These are phyloP conservation scores for Athalia rosae DNA, from an alignment of 2,888 invertebrate genomes.

Conservation along the genomic window DNA sequence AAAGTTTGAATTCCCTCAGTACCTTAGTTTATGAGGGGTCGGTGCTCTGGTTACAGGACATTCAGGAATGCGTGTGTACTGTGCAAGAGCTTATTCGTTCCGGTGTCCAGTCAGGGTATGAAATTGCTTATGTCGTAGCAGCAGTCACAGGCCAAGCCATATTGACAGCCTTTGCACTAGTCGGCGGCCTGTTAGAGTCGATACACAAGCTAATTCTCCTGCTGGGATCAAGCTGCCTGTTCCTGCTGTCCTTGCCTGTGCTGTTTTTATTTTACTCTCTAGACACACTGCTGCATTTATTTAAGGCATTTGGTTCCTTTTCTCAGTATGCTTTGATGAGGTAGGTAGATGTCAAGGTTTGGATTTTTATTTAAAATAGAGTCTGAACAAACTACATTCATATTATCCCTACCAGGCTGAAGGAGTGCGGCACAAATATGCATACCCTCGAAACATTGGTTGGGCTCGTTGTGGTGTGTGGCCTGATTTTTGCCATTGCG, in stretches of 20 bases:
- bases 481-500: background rate
- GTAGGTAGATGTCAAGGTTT: background rate
- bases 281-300: conserved; percentile 17
- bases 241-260: conserved; percentile 27
- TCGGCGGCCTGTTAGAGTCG: background rate
- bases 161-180: background rate
- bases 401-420: background rate
- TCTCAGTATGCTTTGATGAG: background rate
- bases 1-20: background rate
- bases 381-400: background rate
- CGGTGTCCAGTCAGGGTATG: background rate
- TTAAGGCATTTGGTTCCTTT: background rate
- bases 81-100: background rate
- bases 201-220: conserved; percentile 16
- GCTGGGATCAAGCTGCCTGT: conserved; percentile 37
- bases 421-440: conserved; percentile 19
- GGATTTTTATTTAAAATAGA: background rate
- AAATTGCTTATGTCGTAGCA: background rate
- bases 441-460: conserved; percentile 15
- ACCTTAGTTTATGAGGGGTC: conserved; percentile 15
- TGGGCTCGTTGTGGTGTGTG: conserved; percentile 23
- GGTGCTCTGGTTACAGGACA: conserved; percentile 23
- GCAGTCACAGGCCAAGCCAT: background rate
- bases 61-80: background rate
- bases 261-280: conserved; percentile 25